Evolutionary conservation across 2,113 vertebrate genomes (phyloP).

Genomic region (Anolis sagrei): DNA sequence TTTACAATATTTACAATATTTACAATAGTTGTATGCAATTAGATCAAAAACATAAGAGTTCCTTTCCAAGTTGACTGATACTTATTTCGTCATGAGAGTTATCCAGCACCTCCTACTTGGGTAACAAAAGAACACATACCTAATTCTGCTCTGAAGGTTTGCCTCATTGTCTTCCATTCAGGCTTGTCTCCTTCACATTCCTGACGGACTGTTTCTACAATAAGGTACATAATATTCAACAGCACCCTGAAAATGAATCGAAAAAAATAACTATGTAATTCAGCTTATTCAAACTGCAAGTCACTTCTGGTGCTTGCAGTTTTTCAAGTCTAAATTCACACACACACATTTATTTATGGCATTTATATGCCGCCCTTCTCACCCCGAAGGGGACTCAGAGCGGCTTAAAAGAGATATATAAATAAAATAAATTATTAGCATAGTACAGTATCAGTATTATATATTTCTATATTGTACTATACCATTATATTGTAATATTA

Average conservation of each 20-base stretch:
- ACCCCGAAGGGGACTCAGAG: no score
- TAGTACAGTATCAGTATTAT: no score
- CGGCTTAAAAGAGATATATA: no score
- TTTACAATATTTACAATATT: no score
- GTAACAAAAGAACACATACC: constrained; percentile 74
- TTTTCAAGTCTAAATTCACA: no score
- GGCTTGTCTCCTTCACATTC: constrained; percentile 88
- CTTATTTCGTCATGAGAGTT: not conserved
- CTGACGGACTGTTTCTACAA: constrained; percentile 92
- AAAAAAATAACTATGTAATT: not conserved
- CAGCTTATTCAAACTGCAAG: no score
- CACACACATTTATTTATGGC: no score
- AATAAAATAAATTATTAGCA: no score
- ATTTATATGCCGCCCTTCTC: no score
- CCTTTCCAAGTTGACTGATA: not conserved
- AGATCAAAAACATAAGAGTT: not conserved
- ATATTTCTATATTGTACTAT: no score
- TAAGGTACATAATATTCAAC: constrained; percentile 98
- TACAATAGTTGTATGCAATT: not conserved
- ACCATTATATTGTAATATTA: no score
- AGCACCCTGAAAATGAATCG: constrained; percentile 81
- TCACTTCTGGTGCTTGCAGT: no score
- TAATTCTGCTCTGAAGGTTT: constrained; percentile 93
- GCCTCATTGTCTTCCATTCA: constrained; percentile 89
- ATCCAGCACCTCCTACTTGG: not conserved